These are phyloP conservation scores for Papilio polytes DNA, from an alignment of 1,140 invertebrate species.

Conservation along the genomic window DNA sequence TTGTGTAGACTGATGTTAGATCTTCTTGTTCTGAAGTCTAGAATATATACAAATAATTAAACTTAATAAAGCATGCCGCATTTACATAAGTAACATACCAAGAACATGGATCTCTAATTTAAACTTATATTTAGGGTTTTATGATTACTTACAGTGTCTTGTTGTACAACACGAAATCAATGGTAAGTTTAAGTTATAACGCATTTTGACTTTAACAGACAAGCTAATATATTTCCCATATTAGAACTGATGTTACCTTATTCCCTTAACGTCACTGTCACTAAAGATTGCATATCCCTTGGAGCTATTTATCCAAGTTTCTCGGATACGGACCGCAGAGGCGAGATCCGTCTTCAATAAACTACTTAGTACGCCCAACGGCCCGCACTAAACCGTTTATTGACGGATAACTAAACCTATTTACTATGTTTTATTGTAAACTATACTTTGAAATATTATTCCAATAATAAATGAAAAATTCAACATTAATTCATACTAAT, in stretches of 20 bases:
- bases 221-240: not conserved
- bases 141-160: not conserved
- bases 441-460: not conserved
- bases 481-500: too few relatives aligned
- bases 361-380: not conserved
- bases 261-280: not conserved
- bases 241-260: not conserved
- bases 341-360: slow-evolving; percentile 5
- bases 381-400: not conserved
- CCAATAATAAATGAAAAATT: not conserved
- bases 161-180: not conserved
- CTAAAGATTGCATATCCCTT: not conserved
- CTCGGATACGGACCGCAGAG: not conserved
- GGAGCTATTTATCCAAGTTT: not conserved
- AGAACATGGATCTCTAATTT: too few relatives aligned
- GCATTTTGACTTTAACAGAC: too few relatives aligned
- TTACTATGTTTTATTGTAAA: not conserved
- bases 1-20: not conserved
- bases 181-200: too few relatives aligned
- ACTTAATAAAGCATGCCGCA: not conserved
- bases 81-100: too few relatives aligned
- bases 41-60: not conserved
- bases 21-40: not conserved
- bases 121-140: too few relatives aligned
- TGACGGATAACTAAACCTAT: not conserved